Percentiles rank a stretch among this genome's conserved stretches.
Evolutionary conservation across 2,888 invertebrate genomes (phyloP).

Genomic region (Myopa tessellatipennis): DNA sequence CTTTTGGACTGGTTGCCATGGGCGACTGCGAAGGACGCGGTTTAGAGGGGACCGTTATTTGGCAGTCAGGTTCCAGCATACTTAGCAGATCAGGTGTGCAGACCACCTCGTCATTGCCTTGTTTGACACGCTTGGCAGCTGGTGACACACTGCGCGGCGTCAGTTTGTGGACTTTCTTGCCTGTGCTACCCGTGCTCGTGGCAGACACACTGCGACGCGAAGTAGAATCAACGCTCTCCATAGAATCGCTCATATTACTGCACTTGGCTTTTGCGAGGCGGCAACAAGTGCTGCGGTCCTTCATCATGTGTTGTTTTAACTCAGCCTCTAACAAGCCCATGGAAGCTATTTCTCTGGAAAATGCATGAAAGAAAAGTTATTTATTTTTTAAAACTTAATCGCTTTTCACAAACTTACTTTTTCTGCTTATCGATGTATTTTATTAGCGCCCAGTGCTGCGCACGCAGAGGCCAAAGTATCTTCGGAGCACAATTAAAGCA

Average conservation of each 20-base stretch:
- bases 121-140: constrained; percentile 57
- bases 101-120: constrained; percentile 70
- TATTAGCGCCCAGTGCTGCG: constrained; percentile 78
- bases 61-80: constrained; percentile 65
- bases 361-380: not conserved
- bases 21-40: constrained; percentile 48
- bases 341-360: constrained; percentile 54
- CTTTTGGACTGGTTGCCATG: constrained; percentile 50
- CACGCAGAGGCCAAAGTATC: constrained; percentile 75
- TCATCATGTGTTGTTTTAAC: constrained; percentile 53
- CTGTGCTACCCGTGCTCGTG: constrained; percentile 47
- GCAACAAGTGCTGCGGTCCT: constrained; percentile 63
- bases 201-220: constrained; percentile 57
- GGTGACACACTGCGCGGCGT: constrained; percentile 43
- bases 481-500: constrained; percentile 80
- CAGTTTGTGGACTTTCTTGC: constrained; percentile 49
- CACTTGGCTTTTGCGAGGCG: constrained; percentile 59
- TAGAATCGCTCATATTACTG: constrained; percentile 60
- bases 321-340: constrained; percentile 58
- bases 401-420: constrained; percentile 53
- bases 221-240: constrained; percentile 61
- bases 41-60: constrained; percentile 60
- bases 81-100: constrained; percentile 73
- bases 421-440: constrained; percentile 75
- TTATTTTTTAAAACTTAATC: not conserved